Evolutionary conservation across 2,113 vertebrate genomes (phyloP).

Genomic region (Elachura formosa): DNA sequence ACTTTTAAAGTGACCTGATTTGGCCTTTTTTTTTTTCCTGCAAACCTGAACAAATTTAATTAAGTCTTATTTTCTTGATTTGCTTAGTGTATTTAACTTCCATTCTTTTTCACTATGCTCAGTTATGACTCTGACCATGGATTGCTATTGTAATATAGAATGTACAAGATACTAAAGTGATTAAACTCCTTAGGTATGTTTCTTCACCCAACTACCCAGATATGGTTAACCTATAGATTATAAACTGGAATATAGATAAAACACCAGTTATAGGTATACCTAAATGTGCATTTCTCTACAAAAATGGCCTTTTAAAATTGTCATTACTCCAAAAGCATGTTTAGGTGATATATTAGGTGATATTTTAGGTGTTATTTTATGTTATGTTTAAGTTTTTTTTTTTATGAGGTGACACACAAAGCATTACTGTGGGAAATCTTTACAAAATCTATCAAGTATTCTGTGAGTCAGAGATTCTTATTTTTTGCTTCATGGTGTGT

Average conservation of each 20-base stretch:
- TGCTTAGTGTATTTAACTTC: background rate
- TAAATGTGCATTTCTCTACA: background rate
- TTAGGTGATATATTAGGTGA: too few species aligned
- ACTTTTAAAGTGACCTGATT: background rate
- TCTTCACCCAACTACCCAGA: background rate
- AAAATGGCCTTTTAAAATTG: background rate
- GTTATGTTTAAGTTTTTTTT: too few species aligned
- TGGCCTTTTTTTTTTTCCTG: background rate
- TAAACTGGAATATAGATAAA: background rate
- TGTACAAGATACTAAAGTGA: background rate
- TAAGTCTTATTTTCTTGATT: background rate
- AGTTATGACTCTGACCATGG: background rate
- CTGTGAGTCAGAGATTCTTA: background rate
- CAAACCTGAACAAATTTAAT: background rate
- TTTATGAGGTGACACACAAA: background rate
- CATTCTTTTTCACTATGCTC: background rate
- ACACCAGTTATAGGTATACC: background rate
- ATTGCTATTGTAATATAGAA: background rate
- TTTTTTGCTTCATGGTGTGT: constrained; percentile 31
- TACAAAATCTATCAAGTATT: background rate
- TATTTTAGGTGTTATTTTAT: too few species aligned
- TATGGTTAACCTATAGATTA: background rate
- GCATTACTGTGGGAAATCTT: background rate
- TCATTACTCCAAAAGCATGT: background rate
- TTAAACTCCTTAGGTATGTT: background rate